A percentile compares a stretch with the other conserved stretches of the same genome.
These are phyloP conservation scores for Adoxophyes honmai DNA, from an alignment of 1,140 invertebrate genomes.

Conservation along the genomic window DNA sequence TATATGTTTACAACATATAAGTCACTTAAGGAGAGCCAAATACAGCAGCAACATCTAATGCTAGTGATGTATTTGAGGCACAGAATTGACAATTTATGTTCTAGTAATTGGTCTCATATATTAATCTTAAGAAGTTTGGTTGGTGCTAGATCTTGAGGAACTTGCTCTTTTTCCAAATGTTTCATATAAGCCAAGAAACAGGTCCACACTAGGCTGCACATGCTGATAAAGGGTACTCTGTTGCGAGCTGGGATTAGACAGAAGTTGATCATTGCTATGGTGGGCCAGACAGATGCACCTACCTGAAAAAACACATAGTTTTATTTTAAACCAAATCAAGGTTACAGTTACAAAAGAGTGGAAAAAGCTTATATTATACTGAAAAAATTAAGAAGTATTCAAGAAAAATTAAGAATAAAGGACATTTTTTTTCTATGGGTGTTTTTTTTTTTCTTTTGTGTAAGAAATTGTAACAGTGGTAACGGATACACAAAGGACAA, in stretches of 20 bases:
- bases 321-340: too few relatives aligned
- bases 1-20: too few relatives aligned
- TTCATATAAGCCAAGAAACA: conserved; percentile 93
- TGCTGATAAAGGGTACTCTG: conserved; percentile 89
- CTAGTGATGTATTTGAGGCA: background rate
- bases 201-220: conserved; percentile 91
- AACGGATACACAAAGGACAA: too few relatives aligned
- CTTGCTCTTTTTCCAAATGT: conserved; percentile 78
- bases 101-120: background rate
- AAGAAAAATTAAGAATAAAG: conserved; percentile 14
- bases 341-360: too few relatives aligned
- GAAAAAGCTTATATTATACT: too few relatives aligned
- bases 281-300: conserved; percentile 87
- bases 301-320: conserved; percentile 78
- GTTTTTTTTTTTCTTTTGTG: too few relatives aligned
- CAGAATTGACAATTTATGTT: background rate
- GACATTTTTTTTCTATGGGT: too few relatives aligned
- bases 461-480: too few relatives aligned
- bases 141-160: conserved; percentile 23
- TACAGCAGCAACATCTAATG: too few relatives aligned
- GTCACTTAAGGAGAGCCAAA: too few relatives aligned
- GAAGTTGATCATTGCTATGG: conserved; percentile 90
- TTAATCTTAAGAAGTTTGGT: conserved; percentile 7
- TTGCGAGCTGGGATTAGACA: conserved; percentile 86
- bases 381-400: background rate